A percentile compares a stretch with the other conserved stretches of the same genome.
Evolutionary conservation across 2,888 invertebrate genomes (phyloP).

Genomic region (Drosophila neonasuta): DNA sequence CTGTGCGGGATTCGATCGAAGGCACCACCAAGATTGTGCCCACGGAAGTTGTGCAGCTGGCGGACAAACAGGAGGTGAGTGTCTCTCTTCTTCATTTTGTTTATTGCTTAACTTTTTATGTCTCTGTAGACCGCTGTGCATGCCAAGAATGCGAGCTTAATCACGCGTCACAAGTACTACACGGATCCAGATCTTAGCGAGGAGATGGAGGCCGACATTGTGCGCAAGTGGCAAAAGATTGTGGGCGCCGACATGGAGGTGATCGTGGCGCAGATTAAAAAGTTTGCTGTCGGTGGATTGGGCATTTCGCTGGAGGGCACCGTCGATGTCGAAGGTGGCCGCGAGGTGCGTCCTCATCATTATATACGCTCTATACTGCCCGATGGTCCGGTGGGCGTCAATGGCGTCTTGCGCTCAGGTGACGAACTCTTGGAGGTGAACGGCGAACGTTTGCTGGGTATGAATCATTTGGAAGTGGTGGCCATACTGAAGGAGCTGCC

Average conservation of each 20-base stretch:
- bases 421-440: conserved; percentile 98
- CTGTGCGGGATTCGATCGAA: conserved; percentile 80
- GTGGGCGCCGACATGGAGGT: conserved; percentile 90
- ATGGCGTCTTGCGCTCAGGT: conserved; percentile 93
- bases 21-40: conserved; percentile 75
- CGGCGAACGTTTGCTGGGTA: conserved; percentile 91
- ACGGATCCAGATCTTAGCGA: conserved; percentile 84
- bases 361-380: conserved; percentile 98
- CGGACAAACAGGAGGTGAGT: conserved; percentile 73
- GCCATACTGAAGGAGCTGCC: conserved; percentile 95
- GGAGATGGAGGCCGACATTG: conserved; percentile 90
- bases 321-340: conserved; percentile 98
- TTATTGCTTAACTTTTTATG: not conserved
- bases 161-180: conserved; percentile 81
- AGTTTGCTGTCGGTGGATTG: conserved; percentile 94
- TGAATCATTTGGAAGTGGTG: conserved; percentile 97
- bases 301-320: conserved; percentile 99
- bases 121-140: conserved; percentile 63
- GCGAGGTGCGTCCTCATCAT: conserved; percentile 98
- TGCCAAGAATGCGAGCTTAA: conserved; percentile 74
- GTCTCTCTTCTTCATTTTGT: not conserved
- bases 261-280: conserved; percentile 90
- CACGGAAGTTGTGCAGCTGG: conserved; percentile 72
- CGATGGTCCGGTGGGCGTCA: conserved; percentile 98
- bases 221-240: conserved; percentile 91